These are phyloP conservation scores for Enteromius argenteus DNA, from an alignment of 2,797 vertebrate species.

Conservation along the genomic window DNA sequence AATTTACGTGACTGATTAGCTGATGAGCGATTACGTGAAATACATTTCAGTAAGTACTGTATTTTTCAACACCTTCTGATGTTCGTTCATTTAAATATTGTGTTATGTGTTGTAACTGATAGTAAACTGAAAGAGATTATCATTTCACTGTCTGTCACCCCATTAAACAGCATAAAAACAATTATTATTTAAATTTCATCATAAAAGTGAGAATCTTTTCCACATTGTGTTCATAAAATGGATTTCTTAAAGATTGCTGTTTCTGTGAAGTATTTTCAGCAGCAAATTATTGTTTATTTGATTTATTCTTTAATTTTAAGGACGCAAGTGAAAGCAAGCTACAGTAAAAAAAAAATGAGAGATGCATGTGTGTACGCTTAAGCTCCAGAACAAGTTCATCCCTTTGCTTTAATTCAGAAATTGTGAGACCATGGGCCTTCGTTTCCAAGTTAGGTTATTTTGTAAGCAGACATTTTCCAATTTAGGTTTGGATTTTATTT, in stretches of 20 bases:
- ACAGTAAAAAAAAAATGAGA: background rate
- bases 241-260: background rate
- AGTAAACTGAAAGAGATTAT: background rate
- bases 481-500: background rate
- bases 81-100: background rate
- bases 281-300: no score
- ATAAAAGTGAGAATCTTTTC: background rate
- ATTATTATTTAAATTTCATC: background rate
- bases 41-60: background rate
- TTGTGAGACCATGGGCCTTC: background rate
- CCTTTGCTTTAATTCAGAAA: background rate
- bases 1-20: background rate
- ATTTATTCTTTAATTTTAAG: no score
- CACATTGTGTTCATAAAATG: background rate
- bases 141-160: no score
- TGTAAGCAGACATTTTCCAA: background rate
- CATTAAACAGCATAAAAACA: no score
- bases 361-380: background rate
- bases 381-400: background rate
- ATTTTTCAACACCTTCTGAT: background rate
- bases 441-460: background rate
- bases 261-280: no score
- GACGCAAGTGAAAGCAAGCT: background rate
- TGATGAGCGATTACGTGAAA: background rate
- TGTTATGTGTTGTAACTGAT: background rate